A percentile compares a stretch with the other conserved stretches of the same genome.
phyloP scores from a whole-genome alignment of 2,797 vertebrate genomes.

The Acestrorhynchus altus region DNA sequence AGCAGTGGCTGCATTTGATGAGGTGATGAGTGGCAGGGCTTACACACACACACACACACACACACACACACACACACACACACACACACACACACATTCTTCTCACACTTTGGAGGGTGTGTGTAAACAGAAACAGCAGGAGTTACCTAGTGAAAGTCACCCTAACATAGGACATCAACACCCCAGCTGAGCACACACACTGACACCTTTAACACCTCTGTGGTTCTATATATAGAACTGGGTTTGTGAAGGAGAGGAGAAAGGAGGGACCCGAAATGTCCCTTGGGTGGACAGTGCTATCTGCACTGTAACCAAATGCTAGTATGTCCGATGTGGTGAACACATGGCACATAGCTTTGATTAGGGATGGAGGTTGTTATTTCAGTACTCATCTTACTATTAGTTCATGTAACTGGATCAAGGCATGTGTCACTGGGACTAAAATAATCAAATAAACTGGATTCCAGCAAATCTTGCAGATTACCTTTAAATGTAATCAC shows the following conservation, averaged over 20 bases:
- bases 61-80: slow-evolving; percentile 18
- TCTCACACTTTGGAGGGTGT: slow-evolving; percentile 32
- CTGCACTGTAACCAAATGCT: background rate
- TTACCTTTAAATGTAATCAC: too few species aligned
- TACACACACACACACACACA: slow-evolving; percentile 6
- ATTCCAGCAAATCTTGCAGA: too few species aligned
- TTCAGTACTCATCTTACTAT: background rate
- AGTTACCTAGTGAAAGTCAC: slow-evolving; percentile 51
- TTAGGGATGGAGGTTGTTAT: background rate
- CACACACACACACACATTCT: slow-evolving; percentile 31
- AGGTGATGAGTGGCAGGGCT: background rate
- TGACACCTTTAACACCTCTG: slow-evolving; percentile 62
- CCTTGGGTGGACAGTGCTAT: background rate
- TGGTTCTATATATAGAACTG: slow-evolving; percentile 61
- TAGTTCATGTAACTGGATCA: background rate
- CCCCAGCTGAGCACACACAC: slow-evolving; percentile 35
- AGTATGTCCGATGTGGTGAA: background rate
- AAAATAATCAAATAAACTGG: too few species aligned
- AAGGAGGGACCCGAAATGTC: slow-evolving; percentile 1
- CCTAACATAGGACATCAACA: slow-evolving; percentile 48
- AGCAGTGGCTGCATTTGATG: background rate
- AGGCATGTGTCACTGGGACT: too few species aligned
- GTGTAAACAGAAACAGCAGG: slow-evolving; percentile 53
- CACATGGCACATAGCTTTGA: slow-evolving; percentile 8
- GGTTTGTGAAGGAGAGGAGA: background rate